A percentile compares a stretch with the other conserved stretches of the same genome.
Conservation (phyloP, 1,140 invertebrate genomes). For the Asbolus verrucosus region DNA sequence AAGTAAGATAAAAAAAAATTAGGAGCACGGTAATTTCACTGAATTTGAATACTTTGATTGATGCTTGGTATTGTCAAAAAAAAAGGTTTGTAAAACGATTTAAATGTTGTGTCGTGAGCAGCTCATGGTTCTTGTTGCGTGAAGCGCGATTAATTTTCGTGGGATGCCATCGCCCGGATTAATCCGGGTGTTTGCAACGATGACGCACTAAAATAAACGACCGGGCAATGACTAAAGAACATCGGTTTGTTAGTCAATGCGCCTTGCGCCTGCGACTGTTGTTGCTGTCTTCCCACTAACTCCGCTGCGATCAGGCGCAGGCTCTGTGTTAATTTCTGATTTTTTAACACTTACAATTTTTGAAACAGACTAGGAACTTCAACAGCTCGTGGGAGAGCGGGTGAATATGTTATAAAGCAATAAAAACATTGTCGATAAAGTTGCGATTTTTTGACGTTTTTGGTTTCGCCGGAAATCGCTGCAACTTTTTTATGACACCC, state of each 20-base stretch:
- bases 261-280: constrained; percentile 14
- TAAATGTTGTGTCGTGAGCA: constrained; percentile 3
- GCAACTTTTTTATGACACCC: too few relatives aligned
- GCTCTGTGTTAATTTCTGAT: too few relatives aligned
- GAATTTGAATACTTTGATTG: constrained; percentile 16
- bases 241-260: neutral
- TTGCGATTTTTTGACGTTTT: too few relatives aligned
- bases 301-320: constrained; percentile 11
- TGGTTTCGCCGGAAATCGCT: too few relatives aligned
- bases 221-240: constrained; percentile 9
- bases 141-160: constrained; percentile 4
- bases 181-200: constrained; percentile 26
- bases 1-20: constrained; percentile 5
- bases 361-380: too few relatives aligned
- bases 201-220: constrained; percentile 24
- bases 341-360: too few relatives aligned
- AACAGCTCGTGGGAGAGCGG: too few relatives aligned
- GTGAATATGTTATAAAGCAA: too few relatives aligned
- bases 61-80: too few relatives aligned
- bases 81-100: too few relatives aligned
- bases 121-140: constrained; percentile 12
- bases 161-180: constrained; percentile 31
- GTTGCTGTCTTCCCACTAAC: constrained; percentile 3
- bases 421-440: too few relatives aligned
- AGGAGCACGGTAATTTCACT: constrained; percentile 10